These are phyloP conservation scores for Takifugu rubripes DNA, from an alignment of 2,797 vertebrate species.

Conservation along the genomic window DNA sequence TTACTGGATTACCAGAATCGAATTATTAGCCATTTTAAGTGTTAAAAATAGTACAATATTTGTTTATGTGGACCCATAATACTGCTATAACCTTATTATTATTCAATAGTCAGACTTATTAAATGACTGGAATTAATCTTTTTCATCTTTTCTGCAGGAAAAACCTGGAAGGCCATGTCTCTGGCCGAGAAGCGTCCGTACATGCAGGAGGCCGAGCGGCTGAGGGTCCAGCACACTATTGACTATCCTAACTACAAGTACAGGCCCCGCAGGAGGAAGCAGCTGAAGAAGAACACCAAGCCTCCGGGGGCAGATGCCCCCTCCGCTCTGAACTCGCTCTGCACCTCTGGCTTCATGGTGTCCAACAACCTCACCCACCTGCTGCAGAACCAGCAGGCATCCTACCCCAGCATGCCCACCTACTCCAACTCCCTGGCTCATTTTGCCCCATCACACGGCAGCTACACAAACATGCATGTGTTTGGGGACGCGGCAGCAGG, in stretches of 20 bases:
- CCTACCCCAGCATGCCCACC: constrained; percentile 38
- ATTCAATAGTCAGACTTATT: background rate
- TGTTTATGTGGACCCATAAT: background rate
- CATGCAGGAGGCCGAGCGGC: constrained; percentile 94
- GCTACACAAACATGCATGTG: constrained; percentile 23
- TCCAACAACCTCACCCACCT: constrained; percentile 78
- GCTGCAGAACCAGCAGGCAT: constrained; percentile 70
- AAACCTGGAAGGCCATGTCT: constrained; percentile 91
- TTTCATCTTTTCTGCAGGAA: constrained; percentile 69
- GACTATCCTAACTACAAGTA: constrained; percentile 98
- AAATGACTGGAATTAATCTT: background rate
- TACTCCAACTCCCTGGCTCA: constrained; percentile 28
- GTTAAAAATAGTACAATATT: background rate
- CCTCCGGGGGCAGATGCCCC: constrained; percentile 24
- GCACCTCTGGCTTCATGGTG: constrained; percentile 58
- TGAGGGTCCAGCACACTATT: constrained; percentile 93
- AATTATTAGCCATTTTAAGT: background rate
- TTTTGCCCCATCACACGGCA: constrained; percentile 13
- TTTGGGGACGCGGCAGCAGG: constrained; percentile 17
- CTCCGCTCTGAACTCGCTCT: constrained; percentile 46
- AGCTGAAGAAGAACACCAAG: constrained; percentile 82
- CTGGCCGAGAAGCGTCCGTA: constrained; percentile 91
- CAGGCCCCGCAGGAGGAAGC: constrained; percentile 88
- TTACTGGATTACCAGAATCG: background rate
- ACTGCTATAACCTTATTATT: background rate